These are phyloP conservation scores for Ruditapes philippinarum DNA, from an alignment of 1,140 invertebrate genomes.

Conservation along the genomic window DNA sequence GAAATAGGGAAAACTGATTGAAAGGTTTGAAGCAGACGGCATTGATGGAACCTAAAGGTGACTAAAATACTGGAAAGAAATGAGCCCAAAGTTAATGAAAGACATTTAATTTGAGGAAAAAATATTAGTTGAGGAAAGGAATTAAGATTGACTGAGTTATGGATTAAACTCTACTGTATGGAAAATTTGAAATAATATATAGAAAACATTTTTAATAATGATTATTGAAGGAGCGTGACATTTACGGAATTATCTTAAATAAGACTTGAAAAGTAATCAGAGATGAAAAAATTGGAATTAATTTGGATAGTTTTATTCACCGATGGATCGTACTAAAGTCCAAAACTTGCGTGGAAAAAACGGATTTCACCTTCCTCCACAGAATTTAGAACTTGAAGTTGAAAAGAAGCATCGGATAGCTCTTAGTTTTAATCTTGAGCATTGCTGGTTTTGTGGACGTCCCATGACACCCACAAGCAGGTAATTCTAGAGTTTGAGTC, in stretches of 20 bases:
- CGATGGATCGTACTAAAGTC: slow-evolving; percentile 35
- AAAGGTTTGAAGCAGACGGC: neutral
- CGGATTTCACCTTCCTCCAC: slow-evolving; percentile 45
- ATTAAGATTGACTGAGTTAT: too few relatives aligned
- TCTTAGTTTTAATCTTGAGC: slow-evolving; percentile 81
- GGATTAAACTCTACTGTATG: too few relatives aligned
- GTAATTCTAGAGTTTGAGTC: slow-evolving; percentile 17
- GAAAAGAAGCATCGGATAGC: slow-evolving; percentile 78
- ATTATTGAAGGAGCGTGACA: too few relatives aligned
- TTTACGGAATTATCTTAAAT: too few relatives aligned
- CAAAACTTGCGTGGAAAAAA: slow-evolving; percentile 49
- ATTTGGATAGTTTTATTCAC: neutral
- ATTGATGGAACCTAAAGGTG: slow-evolving; percentile 4
- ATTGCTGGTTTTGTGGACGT: slow-evolving; percentile 84
- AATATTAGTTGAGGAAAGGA: too few relatives aligned
- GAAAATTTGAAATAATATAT: too few relatives aligned
- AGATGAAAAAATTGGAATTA: slow-evolving; percentile 12
- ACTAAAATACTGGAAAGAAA: neutral
- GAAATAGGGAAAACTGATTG: neutral
- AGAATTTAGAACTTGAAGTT: slow-evolving; percentile 60
- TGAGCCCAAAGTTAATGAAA: too few relatives aligned
- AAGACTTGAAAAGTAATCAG: neutral
- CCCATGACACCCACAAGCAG: slow-evolving; percentile 77
- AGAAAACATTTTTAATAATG: too few relatives aligned
- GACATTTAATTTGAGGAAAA: too few relatives aligned